Evolutionary conservation across 1,140 invertebrate genomes (phyloP), one percentile per base, ranked within the genome.

Genomic region (Cydia splendana): DNA sequence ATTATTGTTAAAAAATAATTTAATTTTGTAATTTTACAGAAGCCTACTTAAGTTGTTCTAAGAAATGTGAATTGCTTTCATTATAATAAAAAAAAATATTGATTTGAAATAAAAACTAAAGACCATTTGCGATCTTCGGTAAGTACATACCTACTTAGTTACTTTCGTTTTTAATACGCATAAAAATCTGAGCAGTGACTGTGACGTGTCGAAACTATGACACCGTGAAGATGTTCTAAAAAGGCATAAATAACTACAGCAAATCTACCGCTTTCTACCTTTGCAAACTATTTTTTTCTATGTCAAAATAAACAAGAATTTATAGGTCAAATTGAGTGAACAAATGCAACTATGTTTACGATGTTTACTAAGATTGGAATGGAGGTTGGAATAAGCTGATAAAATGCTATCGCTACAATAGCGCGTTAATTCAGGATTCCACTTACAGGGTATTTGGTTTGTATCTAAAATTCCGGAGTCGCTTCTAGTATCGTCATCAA

Each of bases 401-500:
- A 71, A 71, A 71, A 38, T 71, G 38, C 15, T 30, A 53, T 57
- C n/a, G 45, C 45, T 75, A 75, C 53, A 51, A 24, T 18, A 75
- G 30, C 53, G 30, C 67, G 38, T 42, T 71, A 38, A 71, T 71
- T 38, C 67, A 71, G 7, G n/a, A 71, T 45, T 18, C n/a, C 48
- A 77, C 80, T 85, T 79, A 85, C 82, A 77, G 51, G 71, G 76
- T 15, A 75, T 82, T 75, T 77, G 78, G 34, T 77, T 80, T 42
- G 78, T 82, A 79, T 91, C 90, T 84, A 92, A 65, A 77, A 82
- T 76, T 30, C 89, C 90, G 80, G 84, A 86, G 74, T 93, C 91
- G 79, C 91, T 93, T 75, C 77, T 85, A 15, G 87, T 91, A 76
- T 92, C 90, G 76, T 93, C 90, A 77, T 91, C 88, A 73, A 92